phyloP scores from a whole-genome alignment of 2,113 vertebrate species.

The Lanius collurio region DNA sequence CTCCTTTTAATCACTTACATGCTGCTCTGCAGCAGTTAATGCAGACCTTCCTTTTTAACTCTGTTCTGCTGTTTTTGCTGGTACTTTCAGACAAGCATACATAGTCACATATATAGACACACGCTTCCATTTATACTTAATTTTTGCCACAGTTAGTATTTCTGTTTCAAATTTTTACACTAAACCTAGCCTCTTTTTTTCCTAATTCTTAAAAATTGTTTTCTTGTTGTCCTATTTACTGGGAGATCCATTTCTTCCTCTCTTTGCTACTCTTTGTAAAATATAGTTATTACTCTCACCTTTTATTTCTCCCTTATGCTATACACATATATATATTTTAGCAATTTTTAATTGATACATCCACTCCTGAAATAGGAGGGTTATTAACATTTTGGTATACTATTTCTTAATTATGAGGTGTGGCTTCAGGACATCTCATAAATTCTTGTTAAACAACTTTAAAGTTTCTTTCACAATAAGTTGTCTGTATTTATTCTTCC shows the following conservation, averaged over 20 bases:
- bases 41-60: neutral
- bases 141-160: neutral
- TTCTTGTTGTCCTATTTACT: neutral
- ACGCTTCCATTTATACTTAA: neutral
- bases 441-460: slow-evolving; percentile 8
- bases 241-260: neutral
- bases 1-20: neutral
- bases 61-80: neutral
- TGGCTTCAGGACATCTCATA: neutral
- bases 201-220: neutral
- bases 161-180: neutral
- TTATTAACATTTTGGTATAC: neutral
- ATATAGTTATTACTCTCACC: neutral
- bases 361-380: neutral
- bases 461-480: neutral
- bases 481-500: slow-evolving; percentile 15
- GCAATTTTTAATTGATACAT: neutral
- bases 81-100: neutral
- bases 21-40: neutral
- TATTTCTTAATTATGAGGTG: neutral
- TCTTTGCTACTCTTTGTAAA: neutral
- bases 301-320: neutral
- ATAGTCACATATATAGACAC: neutral
- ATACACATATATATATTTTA: neutral
- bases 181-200: neutral